These are phyloP conservation scores for Cybosia mesomella DNA, from an alignment of 2,888 invertebrate species.

Conservation along the genomic window DNA sequence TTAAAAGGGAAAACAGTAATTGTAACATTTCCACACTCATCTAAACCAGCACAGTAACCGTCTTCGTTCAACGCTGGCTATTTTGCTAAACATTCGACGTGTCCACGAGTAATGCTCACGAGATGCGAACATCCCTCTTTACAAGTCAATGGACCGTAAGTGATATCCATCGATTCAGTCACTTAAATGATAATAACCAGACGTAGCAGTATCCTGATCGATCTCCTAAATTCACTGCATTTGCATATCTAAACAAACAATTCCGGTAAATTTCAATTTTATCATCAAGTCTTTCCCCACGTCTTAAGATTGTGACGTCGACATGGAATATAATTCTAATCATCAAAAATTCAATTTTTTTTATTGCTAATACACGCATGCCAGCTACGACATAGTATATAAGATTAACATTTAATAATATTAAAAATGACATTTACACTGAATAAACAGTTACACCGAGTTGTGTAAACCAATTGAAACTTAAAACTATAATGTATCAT, in stretches of 20 bases:
- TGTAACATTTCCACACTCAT: constrained; percentile 6
- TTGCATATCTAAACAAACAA: not conserved
- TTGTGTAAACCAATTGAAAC: not conserved
- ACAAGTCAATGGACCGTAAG: not conserved
- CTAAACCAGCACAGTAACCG: constrained; percentile 10
- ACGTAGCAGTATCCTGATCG: not conserved
- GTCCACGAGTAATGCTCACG: not conserved
- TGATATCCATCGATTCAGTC: not conserved
- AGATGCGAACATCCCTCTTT: not conserved
- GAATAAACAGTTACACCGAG: not conserved
- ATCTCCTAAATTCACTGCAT: not conserved
- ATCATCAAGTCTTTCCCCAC: not conserved
- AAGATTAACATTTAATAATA: not conserved
- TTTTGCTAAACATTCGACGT: not conserved
- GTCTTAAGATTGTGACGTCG: not conserved
- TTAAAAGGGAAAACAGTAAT: no score
- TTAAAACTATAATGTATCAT: not conserved
- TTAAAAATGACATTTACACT: constrained; percentile 15
- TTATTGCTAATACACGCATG: constrained; percentile 16
- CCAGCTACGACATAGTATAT: not conserved
- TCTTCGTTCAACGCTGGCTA: not conserved
- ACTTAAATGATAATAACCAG: not conserved
- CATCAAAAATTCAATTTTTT: constrained; percentile 1
- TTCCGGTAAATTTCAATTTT: constrained; percentile 12
- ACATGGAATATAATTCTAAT: not conserved